Conservation (phyloP, 2,797 vertebrate genomes). For the Borostomias antarcticus region DNA sequence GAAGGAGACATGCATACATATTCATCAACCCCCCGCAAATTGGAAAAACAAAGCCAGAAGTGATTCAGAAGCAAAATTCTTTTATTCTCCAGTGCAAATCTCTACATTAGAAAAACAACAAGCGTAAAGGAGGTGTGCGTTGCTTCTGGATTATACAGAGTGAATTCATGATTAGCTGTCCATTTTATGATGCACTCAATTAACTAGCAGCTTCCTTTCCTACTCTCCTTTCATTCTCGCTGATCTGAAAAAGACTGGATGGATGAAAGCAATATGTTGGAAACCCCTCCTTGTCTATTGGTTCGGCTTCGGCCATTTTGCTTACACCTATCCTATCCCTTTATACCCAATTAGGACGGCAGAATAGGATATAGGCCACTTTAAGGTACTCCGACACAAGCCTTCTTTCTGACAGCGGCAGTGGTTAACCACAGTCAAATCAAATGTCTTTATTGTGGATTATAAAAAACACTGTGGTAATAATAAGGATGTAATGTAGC, state of each 20-base stretch:
- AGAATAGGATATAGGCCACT: conserved; percentile 53
- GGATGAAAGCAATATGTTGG: conserved; percentile 40
- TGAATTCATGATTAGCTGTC: conserved; percentile 48
- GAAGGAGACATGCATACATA: conserved; percentile 53
- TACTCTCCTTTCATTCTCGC: conserved; percentile 23
- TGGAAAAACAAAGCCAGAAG: conserved; percentile 62
- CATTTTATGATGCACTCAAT: conserved; percentile 30
- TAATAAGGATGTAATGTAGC: conserved; percentile 27
- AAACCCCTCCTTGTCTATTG: conserved; percentile 47
- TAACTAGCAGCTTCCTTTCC: conserved; percentile 25
- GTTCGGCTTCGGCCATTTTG: conserved; percentile 49
- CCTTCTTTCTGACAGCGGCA: conserved; percentile 21
- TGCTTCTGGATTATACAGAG: conserved; percentile 58
- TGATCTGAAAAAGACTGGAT: conserved; percentile 29
- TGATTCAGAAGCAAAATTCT: conserved; percentile 66
- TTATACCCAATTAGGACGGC: conserved; percentile 43
- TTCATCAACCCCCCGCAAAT: conserved; percentile 41
- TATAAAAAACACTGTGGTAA: conserved; percentile 35
- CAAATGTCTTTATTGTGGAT: conserved; percentile 26
- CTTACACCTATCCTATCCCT: conserved; percentile 19
- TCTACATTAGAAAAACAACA: conserved; percentile 73
- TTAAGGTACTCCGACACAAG: conserved; percentile 30
- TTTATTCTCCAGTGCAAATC: conserved; percentile 75
- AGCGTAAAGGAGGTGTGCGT: conserved; percentile 43
- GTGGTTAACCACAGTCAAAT: conserved; percentile 31